Base-by-base conservation (phyloP, 2,113 vertebrate species). In the Oenanthe oenanthe region DNA sequence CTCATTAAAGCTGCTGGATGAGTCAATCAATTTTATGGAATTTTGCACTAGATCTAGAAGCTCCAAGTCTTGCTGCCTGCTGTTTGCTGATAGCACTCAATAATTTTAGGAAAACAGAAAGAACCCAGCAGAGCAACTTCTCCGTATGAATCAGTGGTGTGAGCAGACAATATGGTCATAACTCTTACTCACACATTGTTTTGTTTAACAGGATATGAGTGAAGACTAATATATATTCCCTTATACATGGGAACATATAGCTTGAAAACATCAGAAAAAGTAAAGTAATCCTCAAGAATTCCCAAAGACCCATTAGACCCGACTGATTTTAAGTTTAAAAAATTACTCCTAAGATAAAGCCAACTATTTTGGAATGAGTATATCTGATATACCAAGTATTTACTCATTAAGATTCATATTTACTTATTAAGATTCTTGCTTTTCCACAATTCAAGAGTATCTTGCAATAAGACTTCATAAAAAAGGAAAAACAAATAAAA, bases 171-270 rank as follows among this genome's bases (percentile, higher is more conserved):
- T 1, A 0, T 20, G 40, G 20, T 86, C 11, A 29, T 60, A 54
- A 93, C 43, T 94, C 72, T 92, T 91, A 87, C 66, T 58, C 45
- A 91, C 82, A 88, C 36, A 91, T 75, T 88, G 77, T 82, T 96
- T 95, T 95, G 89, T 94, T 90, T 94, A 95, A 94, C 32, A 92
- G 57, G 65, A 95, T 63, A 38, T 58, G 83, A 95, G 66, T 79
- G 92, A 96, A 96, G 92, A 93, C 82, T 63, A 96, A 96, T 47
- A 75, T 84, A 73, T 71, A 85, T 74, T 93, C 72, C 48, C 75
- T 95, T 80, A 75, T 81, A 58, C 85, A 71, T 48, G 74, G 26
- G 48, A 91, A 89, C 68, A 80, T 66, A 88, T 50, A 94, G 5
- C 29, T 88, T 93, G 66, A 77, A 97, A 93, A 53, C 25, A 43